Conservation (phyloP, 1,140 invertebrate species). For the silkworm (Bombyx mori) region DNA sequence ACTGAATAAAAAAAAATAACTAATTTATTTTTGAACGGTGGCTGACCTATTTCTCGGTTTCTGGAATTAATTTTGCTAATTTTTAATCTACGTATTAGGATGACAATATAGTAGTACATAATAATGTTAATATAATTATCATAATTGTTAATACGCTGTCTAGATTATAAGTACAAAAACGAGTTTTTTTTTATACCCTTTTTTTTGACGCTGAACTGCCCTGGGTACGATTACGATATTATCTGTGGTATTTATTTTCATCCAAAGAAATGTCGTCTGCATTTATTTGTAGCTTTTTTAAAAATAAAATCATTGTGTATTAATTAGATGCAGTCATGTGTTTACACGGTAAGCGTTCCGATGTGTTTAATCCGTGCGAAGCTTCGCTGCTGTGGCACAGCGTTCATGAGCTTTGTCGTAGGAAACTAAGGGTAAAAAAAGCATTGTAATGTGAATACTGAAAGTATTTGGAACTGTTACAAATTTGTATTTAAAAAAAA, state of each 20-base stretch:
- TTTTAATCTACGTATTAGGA: constrained; percentile 49
- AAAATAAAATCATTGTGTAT: too few relatives aligned
- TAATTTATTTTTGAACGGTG: constrained; percentile 19
- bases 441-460: constrained; percentile 60
- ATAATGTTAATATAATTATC: constrained; percentile 25
- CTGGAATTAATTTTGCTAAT: constrained; percentile 14
- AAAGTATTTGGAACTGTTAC: constrained; percentile 65
- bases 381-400: constrained; percentile 45
- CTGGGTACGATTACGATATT: neutral
- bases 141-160: constrained; percentile 37
- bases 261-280: neutral
- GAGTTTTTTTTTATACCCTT: neutral
- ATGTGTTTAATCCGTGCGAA: constrained; percentile 31
- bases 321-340: too few relatives aligned
- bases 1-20: constrained; percentile 10
- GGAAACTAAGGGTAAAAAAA: constrained; percentile 57
- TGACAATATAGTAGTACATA: constrained; percentile 57
- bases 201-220: too few relatives aligned
- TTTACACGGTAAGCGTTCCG: constrained; percentile 35
- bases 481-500: constrained; percentile 60
- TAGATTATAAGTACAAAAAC: constrained; percentile 37
- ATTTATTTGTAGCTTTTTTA: too few relatives aligned
- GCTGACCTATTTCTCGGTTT: too few relatives aligned
- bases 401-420: constrained; percentile 64
- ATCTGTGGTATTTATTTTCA: neutral